Base-by-base conservation (phyloP, 2,888 invertebrate species). In the Xestia sexstrigata region DNA sequence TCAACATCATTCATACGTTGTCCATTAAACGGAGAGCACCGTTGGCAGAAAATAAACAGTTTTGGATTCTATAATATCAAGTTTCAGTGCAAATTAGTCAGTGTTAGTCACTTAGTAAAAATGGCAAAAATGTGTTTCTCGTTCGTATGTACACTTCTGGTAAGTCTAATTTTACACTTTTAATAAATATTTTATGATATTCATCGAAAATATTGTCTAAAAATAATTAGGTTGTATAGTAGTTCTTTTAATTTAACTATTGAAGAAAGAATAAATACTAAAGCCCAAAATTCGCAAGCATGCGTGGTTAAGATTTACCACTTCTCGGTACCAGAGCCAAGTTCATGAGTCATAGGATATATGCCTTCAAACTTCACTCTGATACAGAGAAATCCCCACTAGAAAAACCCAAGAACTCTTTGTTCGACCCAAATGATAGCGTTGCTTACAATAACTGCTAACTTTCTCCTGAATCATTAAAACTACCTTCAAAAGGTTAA, bases 71-170 rank as follows among this genome's bases (percentile, higher is more conserved):
- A 23, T 55, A 35, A 39, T 13, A 4, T 15, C 23, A 80, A 71
- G 26, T 26, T 42, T 26, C n/a, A 42, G 42, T 30, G 13, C 23
- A 60, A 52, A 23, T 52, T 62, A 75, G 13, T 26, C 58, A 58
- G 13, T 30, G 17, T n/a, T 55, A 30, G 0, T 47, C 9, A 13
- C 23, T 49, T 11, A 35, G 7, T 23, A 42, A 30, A 66, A 65
- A 83, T 78, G 80, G 52, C 60, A 35, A 78, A 70, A n/a, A 45
- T 62, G 17, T 55, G 20, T 67, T 62, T 66, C 2, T 42, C 52
- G 17, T 17, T 62, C 11, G 60, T 67, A 26, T 23, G 60, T 35
- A 26, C n/a, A 15, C 8, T 81, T 26, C 9, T 78, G 70, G 80
- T 81, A 39, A 81, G 83, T 81, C 17, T 42, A 42, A 63, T 20